Percentiles rank a stretch among this genome's conserved stretches.
Conservation (phyloP, 1,140 invertebrate species). For the Diplogasteroides magnus region DNA sequence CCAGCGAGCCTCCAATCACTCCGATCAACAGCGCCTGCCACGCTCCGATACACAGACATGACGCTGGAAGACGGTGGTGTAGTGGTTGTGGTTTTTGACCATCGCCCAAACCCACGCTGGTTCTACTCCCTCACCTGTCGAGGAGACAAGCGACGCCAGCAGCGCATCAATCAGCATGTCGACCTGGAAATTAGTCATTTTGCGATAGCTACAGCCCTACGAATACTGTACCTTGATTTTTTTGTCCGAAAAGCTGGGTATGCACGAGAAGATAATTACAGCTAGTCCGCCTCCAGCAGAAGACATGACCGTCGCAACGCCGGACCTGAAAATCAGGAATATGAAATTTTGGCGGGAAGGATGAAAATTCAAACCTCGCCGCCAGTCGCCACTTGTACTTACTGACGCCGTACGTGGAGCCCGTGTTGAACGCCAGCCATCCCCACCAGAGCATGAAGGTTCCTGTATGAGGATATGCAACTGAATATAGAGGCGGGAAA, state of each 20-base stretch:
- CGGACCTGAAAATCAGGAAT: slow-evolving; percentile 61
- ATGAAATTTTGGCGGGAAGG: not conserved
- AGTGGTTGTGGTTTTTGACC: too few species aligned
- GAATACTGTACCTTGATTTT: not conserved
- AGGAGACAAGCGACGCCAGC: slow-evolving; percentile 53
- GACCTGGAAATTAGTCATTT: slow-evolving; percentile 48
- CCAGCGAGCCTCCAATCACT: slow-evolving; percentile 49
- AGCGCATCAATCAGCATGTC: slow-evolving; percentile 54
- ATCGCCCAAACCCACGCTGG: too few species aligned
- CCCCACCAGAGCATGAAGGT: slow-evolving; percentile 91
- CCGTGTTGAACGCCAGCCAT: slow-evolving; percentile 87
- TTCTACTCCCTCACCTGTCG: slow-evolving; percentile 45
- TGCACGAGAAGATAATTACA: slow-evolving; percentile 43
- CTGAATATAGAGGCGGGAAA: too few species aligned
- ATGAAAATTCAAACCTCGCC: slow-evolving; percentile 60
- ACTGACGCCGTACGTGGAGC: slow-evolving; percentile 65
- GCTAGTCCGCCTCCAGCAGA: slow-evolving; percentile 79
- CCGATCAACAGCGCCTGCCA: slow-evolving; percentile 54
- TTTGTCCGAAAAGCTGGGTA: not conserved
- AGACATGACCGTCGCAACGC: slow-evolving; percentile 79
- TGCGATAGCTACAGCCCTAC: not conserved
- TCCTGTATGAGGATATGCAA: slow-evolving; percentile 56
- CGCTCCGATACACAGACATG: slow-evolving; percentile 52
- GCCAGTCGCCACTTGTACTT: slow-evolving; percentile 78
- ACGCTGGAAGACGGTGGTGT: too few species aligned